Conservation (phyloP, 2,888 invertebrate genomes). For the Crioceris asparagi region DNA sequence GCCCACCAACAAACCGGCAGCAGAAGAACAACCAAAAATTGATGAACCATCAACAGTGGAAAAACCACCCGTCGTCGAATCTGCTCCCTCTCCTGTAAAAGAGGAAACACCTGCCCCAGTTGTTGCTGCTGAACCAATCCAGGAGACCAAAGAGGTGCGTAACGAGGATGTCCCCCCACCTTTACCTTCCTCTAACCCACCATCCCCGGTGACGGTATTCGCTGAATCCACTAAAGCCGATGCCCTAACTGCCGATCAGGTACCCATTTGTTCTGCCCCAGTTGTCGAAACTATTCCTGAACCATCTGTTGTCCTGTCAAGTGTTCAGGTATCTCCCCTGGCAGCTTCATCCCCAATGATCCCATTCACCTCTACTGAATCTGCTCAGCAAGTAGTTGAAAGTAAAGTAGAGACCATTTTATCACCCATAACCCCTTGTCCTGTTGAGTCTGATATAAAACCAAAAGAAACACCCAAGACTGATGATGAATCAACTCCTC, state of each 20-base stretch:
- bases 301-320: slow-evolving; percentile 2
- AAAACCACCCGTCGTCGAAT: slow-evolving; percentile 18
- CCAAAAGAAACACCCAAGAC: neutral
- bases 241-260: slow-evolving; percentile 31
- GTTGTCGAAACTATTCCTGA: slow-evolving; percentile 8
- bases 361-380: neutral
- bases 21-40: slow-evolving; percentile 5
- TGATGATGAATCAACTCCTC: too few species aligned
- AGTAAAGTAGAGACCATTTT: slow-evolving; percentile 1
- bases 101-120: slow-evolving; percentile 19
- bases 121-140: slow-evolving; percentile 20
- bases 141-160: slow-evolving; percentile 44
- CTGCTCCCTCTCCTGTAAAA: slow-evolving; percentile 23
- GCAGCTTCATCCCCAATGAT: neutral
- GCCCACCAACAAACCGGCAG: slow-evolving; percentile 6
- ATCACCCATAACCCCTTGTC: too few species aligned
- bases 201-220: slow-evolving; percentile 64
- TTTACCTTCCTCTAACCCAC: slow-evolving; percentile 63
- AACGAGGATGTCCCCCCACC: slow-evolving; percentile 59
- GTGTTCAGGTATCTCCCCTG: neutral
- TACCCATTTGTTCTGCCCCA: slow-evolving; percentile 13
- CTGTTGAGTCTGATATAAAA: neutral
- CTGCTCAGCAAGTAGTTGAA: slow-evolving; percentile 1
- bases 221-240: slow-evolving; percentile 57
- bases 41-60: slow-evolving; percentile 12